Base-by-base conservation (phyloP, 1,140 invertebrate genomes). In the Augochlora pura region DNA sequence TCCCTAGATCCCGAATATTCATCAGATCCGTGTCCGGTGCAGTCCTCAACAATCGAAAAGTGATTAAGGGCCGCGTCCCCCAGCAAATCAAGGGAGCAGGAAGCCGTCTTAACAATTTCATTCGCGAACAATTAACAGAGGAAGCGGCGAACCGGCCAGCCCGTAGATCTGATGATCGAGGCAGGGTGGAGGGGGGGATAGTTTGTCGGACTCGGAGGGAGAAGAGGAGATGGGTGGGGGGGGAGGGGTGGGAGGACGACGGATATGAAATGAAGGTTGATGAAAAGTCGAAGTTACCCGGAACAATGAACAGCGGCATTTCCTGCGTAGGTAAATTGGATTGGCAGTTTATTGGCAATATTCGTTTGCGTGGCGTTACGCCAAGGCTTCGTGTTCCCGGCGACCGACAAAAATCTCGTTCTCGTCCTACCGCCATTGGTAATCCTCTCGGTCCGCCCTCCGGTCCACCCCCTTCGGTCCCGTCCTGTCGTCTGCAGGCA, bases 341-440 rank as follows among this genome's bases (percentile, higher is more conserved):
- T 89, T 88, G 88, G 80, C 84, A 87, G 82, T 88, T 90, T 88
- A 90, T 88, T 86, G 88, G 81, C 80, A 82, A 89, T 90, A 89
- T 88, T 90, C 87, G 86, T 88, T 89, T 88, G 84, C 78, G 86
- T 85, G 88, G 84, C 88, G 81, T 88, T 68, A 83, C 78, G 81
- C 81, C 86, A 86, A 79, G 52, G 79, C 80, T 77, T 49, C 82
- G 66, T 88, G 77, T 85, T 80, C 52, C 72, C 21, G 32, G 54
- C 72, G 77, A 83, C 79, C 77, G 77, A 84, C 84, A 83, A 86
- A 88, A 88, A 88, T 88, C 69, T 68, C 39, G 10, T 9, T 54
- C 49, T 38, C 70, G 23, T 52, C 23, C 42, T 52, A 27, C 59
- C 60, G 21, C 38, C 46, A 49, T 46, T 57, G n/a, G 12, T 42